Evolutionary conservation across 1,140 invertebrate species (phyloP), one percentile per base, ranked within the genome.

Genomic region (Metopolophium dirhodum): DNA sequence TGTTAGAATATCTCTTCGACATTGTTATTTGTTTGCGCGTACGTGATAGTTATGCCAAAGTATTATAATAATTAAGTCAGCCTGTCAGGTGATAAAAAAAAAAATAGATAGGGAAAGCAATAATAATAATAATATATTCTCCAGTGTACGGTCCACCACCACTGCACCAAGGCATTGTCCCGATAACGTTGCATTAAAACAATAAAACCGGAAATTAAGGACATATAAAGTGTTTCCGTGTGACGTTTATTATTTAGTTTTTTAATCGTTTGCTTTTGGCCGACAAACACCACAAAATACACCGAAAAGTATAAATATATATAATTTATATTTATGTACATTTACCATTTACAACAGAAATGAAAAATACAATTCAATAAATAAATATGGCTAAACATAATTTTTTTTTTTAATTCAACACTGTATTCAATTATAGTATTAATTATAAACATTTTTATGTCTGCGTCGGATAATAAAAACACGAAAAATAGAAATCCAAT

Each of bases 181-280:
- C 18, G 37, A 45, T 41, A 41, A 26, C 83, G 9, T 85, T 85
- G 22, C 26, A 26, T 45, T 85, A 85, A 85, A 41, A 85, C 83
- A 85, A 85, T 85, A 85, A 85, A 85, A 85, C 83, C 83, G 83
- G 83, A 85, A 85, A 85, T 85, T 45, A 85, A 85, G 41, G 22
- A 85, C 37, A 45, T 45, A 45, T 54, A 54, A 51, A 51, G 51
- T 54, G 51, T 54, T 54, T 54, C 51, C 51, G 37, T 35, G 37
- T 35, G 82, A 23, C 20, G 22, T 41, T 41, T 85, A 11, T 85
- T 41, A 26, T 85, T 41, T 41, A 23, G 83, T 85, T 41, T 85
- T 37, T 85, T 26, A 26, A 41, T 85, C 83, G 41, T 41, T 85
- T 41, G 37, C 1, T 37, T 41, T 41, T 45, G 37, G 41, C 83